Evolutionary conservation across 2,888 invertebrate genomes (phyloP).

Genomic region (Phytoseiulus persimilis): DNA sequence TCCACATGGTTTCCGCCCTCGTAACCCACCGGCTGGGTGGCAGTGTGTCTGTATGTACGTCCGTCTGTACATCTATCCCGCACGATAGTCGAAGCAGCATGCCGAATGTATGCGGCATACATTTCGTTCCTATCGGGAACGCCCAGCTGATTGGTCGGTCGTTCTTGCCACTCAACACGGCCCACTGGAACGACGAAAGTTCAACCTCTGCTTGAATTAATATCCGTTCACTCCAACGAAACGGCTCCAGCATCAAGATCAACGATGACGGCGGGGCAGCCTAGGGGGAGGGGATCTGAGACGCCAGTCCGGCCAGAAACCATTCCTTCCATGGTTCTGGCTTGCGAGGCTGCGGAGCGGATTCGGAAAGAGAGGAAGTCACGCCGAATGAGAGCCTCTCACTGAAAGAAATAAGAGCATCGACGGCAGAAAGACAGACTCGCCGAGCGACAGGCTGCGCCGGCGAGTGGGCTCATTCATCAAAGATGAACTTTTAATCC

Average conservation of each 20-base stretch:
- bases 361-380: not conserved
- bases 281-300: no score
- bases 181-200: slow-evolving; percentile 11
- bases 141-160: slow-evolving; percentile 35
- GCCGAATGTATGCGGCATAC: slow-evolving; percentile 5
- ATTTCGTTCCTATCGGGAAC: slow-evolving; percentile 23
- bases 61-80: not conserved
- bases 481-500: not conserved
- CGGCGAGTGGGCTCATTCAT: not conserved
- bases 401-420: not conserved
- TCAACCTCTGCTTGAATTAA: not conserved
- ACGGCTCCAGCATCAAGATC: not conserved
- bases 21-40: not conserved
- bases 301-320: not conserved
- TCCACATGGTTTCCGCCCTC: not conserved
- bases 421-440: not conserved
- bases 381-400: not conserved
- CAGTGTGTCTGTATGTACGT: not conserved
- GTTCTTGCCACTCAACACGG: slow-evolving; percentile 23
- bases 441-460: not conserved
- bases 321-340: not conserved
- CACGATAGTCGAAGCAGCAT: not conserved
- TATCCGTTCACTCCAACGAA: not conserved
- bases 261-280: no score
- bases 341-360: not conserved